A percentile compares a stretch with the other conserved stretches of the same genome.
Evolutionary conservation across 1,140 invertebrate species (phyloP).

Genomic region (Sweltsa coloradensis): DNA sequence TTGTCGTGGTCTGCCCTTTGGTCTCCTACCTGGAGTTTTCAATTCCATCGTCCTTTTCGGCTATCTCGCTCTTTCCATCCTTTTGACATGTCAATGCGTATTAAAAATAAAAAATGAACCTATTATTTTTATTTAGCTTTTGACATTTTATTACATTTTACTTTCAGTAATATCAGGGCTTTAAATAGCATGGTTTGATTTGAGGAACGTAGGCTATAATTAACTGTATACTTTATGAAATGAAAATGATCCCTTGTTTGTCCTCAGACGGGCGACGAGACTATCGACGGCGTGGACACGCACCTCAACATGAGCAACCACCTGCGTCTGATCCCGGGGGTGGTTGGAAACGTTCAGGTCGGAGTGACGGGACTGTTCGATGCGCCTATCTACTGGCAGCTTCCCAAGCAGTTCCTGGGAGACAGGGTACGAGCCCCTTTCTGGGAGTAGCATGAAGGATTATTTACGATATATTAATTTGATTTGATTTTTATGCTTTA

Average conservation of each 20-base stretch:
- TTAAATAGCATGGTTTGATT: too few species aligned
- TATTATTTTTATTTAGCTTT: background rate
- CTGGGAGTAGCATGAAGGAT: too few species aligned
- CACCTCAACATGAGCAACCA: slow-evolving; percentile 42
- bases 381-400: slow-evolving; percentile 73
- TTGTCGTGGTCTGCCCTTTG: too few species aligned
- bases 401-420: slow-evolving; percentile 71
- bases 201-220: background rate
- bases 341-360: slow-evolving; percentile 47
- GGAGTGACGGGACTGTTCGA: slow-evolving; percentile 49
- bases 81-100: too few species aligned
- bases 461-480: too few species aligned
- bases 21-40: too few species aligned
- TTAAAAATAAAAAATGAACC: background rate
- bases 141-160: background rate
- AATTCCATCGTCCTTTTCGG: too few species aligned
- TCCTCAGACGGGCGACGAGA: background rate
- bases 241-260: too few species aligned
- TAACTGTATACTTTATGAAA: background rate
- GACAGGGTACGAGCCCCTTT: slow-evolving; percentile 77
- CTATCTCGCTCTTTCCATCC: too few species aligned
- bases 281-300: slow-evolving; percentile 18
- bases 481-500: too few species aligned
- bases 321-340: slow-evolving; percentile 51
- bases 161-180: too few species aligned